Evolutionary conservation across 2,888 invertebrate species (phyloP).

Genomic region (Drosophila diplacantha): DNA sequence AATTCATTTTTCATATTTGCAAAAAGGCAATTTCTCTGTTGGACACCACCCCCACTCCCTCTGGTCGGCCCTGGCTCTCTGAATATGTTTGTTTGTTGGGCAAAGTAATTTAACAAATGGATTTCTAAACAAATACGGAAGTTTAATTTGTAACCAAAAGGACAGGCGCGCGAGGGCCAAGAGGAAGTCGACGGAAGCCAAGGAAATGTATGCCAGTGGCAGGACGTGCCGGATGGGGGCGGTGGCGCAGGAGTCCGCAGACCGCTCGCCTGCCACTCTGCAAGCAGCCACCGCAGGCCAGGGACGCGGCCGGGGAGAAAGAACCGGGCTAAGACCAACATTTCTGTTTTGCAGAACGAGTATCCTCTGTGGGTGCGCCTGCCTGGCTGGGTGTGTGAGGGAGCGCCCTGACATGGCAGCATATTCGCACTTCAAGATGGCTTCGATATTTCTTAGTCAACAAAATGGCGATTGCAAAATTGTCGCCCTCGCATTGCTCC

Average conservation of each 20-base stretch:
- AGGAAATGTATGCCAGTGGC: slow-evolving; percentile 70
- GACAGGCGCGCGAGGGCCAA: slow-evolving; percentile 45
- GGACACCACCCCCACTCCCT: background rate
- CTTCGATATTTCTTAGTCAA: slow-evolving; percentile 74
- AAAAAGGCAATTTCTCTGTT: slow-evolving; percentile 14
- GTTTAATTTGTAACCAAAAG: slow-evolving; percentile 70
- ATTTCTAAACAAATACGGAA: slow-evolving; percentile 73
- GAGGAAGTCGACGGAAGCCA: slow-evolving; percentile 48
- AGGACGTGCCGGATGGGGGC: slow-evolving; percentile 36
- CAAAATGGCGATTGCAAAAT: slow-evolving; percentile 72
- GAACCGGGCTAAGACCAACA: slow-evolving; percentile 51
- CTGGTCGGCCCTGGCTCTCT: slow-evolving; percentile 3
- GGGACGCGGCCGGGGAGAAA: slow-evolving; percentile 3
- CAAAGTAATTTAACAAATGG: slow-evolving; percentile 74
- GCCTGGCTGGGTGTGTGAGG: slow-evolving; percentile 18
- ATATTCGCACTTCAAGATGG: slow-evolving; percentile 72
- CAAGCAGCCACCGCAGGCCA: slow-evolving; percentile 66
- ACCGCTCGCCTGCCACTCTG: slow-evolving; percentile 54
- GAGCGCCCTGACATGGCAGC: slow-evolving; percentile 54
- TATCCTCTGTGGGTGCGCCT: slow-evolving; percentile 31
- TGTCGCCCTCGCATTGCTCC: slow-evolving; percentile 56
- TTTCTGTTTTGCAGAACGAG: slow-evolving; percentile 12
- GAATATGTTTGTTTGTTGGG: slow-evolving; percentile 38
- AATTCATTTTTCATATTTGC: slow-evolving; percentile 70
- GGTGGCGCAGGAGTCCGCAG: slow-evolving; percentile 44